Percentiles rank a stretch among this genome's conserved stretches.
Conservation (phyloP, 2,888 invertebrate species). For the Pediacus dermestoides region DNA sequence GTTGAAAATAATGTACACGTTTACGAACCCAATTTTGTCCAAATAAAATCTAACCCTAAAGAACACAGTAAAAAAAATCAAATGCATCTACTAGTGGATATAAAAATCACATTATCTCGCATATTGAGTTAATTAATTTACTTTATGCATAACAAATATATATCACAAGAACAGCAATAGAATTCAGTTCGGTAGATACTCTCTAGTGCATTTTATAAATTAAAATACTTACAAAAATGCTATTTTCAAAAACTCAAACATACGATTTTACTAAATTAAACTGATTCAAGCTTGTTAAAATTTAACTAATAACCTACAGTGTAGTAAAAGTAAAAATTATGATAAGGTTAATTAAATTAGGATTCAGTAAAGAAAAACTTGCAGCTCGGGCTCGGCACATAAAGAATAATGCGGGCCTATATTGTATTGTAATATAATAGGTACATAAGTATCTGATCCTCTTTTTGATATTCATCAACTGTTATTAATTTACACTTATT, state of each 20-base stretch:
- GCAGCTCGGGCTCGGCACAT: too few relatives aligned
- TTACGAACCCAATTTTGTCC: slow-evolving; percentile 19
- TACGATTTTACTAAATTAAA: too few relatives aligned
- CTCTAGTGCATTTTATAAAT: slow-evolving; percentile 16
- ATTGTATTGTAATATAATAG: too few relatives aligned
- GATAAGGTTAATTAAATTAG: too few relatives aligned
- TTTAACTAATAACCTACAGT: too few relatives aligned
- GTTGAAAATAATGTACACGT: too few relatives aligned
- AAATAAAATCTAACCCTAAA: slow-evolving; percentile 18
- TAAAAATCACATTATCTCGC: slow-evolving; percentile 25
- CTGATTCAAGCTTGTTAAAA: too few relatives aligned
- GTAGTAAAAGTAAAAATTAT: too few relatives aligned
- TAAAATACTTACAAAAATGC: slow-evolving; percentile 20
- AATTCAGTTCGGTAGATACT: slow-evolving; percentile 25
- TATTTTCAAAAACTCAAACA: slow-evolving; percentile 10
- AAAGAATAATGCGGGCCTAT: too few relatives aligned
- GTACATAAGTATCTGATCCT: too few relatives aligned
- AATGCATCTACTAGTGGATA: slow-evolving; percentile 26
- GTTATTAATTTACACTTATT: slow-evolving; percentile 10
- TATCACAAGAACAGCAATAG: slow-evolving; percentile 29
- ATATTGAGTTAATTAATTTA: slow-evolving; percentile 17
- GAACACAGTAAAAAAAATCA: slow-evolving; percentile 24
- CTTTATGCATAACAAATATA: slow-evolving; percentile 26
- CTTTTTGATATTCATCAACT: slow-evolving; percentile 15
- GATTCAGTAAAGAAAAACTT: too few relatives aligned